A percentile compares a stretch with the other conserved stretches of the same genome.
Conservation (phyloP, 1,140 invertebrate species). For the Drosophila ambigua region DNA sequence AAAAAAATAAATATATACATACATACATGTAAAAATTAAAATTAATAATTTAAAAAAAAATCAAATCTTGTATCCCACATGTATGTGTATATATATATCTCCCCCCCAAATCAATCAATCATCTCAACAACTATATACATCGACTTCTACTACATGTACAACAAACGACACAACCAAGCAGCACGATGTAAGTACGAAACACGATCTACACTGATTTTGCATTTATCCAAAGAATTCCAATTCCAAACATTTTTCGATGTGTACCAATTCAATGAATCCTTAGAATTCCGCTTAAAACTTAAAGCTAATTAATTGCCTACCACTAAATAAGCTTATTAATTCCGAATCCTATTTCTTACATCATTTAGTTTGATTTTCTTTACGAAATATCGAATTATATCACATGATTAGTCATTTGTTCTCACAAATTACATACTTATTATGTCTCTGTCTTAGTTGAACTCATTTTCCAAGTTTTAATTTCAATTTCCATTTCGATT, state of each 20-base stretch:
- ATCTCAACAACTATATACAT: slow-evolving; percentile 65
- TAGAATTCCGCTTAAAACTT: slow-evolving; percentile 62
- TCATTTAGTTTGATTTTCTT: slow-evolving; percentile 24
- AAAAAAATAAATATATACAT: slow-evolving; percentile 24
- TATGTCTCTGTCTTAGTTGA: slow-evolving; percentile 23
- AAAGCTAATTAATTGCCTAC: slow-evolving; percentile 36
- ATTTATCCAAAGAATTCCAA: slow-evolving; percentile 54
- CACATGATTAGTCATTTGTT: slow-evolving; percentile 7
- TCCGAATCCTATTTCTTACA: slow-evolving; percentile 11
- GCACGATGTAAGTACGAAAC: slow-evolving; percentile 84
- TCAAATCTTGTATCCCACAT: slow-evolving; percentile 5
- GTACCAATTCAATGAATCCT: slow-evolving; percentile 57
- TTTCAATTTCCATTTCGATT: slow-evolving; percentile 1
- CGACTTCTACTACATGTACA: slow-evolving; percentile 65
- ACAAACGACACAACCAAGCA: slow-evolving; percentile 77
- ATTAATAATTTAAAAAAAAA: too few species aligned
- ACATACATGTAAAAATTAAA: slow-evolving; percentile 32
- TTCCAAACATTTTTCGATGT: slow-evolving; percentile 51
- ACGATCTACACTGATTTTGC: slow-evolving; percentile 75
- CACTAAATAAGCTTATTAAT: slow-evolving; percentile 38
- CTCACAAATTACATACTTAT: slow-evolving; percentile 7
- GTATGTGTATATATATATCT: slow-evolving; percentile 61
- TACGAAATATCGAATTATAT: slow-evolving; percentile 3
- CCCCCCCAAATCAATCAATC: slow-evolving; percentile 41
- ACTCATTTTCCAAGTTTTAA: slow-evolving; percentile 11